A percentile compares a stretch with the other conserved stretches of the same genome.
These are phyloP conservation scores for Sitophilus oryzae DNA, from an alignment of 1,140 invertebrate genomes.

Conservation along the genomic window DNA sequence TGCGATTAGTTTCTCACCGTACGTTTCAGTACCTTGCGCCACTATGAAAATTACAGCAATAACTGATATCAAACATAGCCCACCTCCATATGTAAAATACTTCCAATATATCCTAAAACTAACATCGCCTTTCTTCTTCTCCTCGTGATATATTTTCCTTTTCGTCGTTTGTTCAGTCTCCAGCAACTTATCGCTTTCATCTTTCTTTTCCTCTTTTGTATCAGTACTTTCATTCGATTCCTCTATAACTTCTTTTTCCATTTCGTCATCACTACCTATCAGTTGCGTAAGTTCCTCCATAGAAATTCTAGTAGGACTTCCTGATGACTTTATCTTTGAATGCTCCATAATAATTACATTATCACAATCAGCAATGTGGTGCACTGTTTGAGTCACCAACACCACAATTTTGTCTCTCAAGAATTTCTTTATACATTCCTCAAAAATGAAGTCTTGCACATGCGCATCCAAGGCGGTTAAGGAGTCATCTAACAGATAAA, in stretches of 20 bases:
- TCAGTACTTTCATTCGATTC: slow-evolving; percentile 4
- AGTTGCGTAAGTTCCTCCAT: slow-evolving; percentile 12
- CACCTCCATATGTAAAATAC: slow-evolving; percentile 31
- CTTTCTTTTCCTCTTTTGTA: background rate
- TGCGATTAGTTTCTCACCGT: slow-evolving; percentile 26
- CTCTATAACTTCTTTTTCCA: slow-evolving; percentile 28
- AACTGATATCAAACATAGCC: slow-evolving; percentile 15
- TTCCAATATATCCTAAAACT: slow-evolving; percentile 23
- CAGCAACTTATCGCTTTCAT: slow-evolving; percentile 14
- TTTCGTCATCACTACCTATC: slow-evolving; percentile 23
- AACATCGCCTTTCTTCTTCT: slow-evolving; percentile 29
- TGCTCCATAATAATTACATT: slow-evolving; percentile 56
- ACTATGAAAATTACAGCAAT: slow-evolving; percentile 18
- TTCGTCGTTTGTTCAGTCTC: slow-evolving; percentile 14
- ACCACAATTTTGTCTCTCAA: slow-evolving; percentile 66
- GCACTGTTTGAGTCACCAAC: slow-evolving; percentile 74
- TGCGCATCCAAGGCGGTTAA: slow-evolving; percentile 71
- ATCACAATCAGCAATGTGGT: slow-evolving; percentile 73
- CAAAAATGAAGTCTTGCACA: slow-evolving; percentile 76
- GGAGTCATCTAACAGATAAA: slow-evolving; percentile 80
- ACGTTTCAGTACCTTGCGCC: slow-evolving; percentile 21
- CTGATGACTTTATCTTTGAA: slow-evolving; percentile 40
- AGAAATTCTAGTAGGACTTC: slow-evolving; percentile 37
- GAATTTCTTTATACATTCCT: slow-evolving; percentile 63
- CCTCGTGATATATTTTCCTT: slow-evolving; percentile 29